Percentiles rank a stretch among this genome's conserved stretches.
Conservation (phyloP, 2,113 vertebrate species). For the Crotalus helleri region DNA sequence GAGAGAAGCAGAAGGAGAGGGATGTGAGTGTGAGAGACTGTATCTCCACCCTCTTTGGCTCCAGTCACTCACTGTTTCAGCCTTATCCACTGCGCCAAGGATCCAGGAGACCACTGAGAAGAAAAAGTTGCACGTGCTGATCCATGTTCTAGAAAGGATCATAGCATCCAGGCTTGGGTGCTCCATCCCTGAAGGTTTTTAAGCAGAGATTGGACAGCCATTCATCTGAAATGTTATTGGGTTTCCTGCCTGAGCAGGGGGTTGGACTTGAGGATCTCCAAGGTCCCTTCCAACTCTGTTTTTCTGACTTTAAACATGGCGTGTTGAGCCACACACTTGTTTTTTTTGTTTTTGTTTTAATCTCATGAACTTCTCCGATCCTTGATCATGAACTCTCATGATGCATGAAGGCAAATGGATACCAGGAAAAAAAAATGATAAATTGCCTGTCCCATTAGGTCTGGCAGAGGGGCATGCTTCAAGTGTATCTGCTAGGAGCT, state of each 20-base stretch:
- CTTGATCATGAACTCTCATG: too few relatives aligned
- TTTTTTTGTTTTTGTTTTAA: background rate
- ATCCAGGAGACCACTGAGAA: background rate
- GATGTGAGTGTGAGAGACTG: background rate
- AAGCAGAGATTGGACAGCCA: background rate
- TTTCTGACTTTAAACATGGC: too few relatives aligned
- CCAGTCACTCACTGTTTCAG: background rate
- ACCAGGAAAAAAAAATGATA: slow-evolving; percentile 29
- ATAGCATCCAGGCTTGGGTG: background rate
- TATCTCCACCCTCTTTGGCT: background rate
- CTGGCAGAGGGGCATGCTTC: too few relatives aligned
- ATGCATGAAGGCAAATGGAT: background rate
- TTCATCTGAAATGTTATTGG: background rate
- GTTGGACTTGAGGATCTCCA: background rate
- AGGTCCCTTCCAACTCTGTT: background rate
- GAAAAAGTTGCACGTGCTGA: background rate
- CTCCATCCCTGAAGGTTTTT: background rate
- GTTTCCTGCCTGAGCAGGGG: background rate
- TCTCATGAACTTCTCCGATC: too few relatives aligned
- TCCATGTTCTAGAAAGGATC: background rate
- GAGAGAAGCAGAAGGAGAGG: background rate
- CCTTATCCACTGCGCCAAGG: background rate
- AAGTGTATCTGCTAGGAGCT: too few relatives aligned
- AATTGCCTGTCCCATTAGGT: too few relatives aligned
- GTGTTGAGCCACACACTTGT: background rate